These are phyloP conservation scores for Metaphire vulgaris DNA, from an alignment of 1,140 invertebrate species.

Conservation along the genomic window DNA sequence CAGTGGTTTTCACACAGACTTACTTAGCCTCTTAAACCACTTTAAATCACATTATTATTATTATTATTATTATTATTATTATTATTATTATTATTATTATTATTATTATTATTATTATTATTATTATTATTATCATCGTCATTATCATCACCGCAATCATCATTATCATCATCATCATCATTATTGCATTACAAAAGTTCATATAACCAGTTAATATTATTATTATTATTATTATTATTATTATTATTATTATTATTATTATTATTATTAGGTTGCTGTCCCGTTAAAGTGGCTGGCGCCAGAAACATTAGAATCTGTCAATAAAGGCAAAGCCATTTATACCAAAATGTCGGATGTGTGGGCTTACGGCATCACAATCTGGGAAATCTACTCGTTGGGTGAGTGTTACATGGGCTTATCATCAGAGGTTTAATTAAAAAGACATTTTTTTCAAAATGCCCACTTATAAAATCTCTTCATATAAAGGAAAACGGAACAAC, in stretches of 20 bases:
- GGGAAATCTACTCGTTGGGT: constrained; percentile 46
- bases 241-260: neutral
- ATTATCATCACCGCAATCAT: no score
- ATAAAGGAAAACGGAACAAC: no score
- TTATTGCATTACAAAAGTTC: no score
- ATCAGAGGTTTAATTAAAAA: no score
- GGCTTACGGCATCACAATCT: constrained; percentile 48
- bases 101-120: neutral
- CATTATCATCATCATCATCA: neutral
- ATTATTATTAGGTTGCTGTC: constrained; percentile 34
- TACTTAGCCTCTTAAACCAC: no score
- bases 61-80: neutral
- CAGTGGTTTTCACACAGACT: no score
- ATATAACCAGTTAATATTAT: no score
- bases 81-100: neutral
- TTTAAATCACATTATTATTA: constrained; percentile 4
- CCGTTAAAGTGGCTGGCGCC: constrained; percentile 51
- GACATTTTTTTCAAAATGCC: no score
- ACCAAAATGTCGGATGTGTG: constrained; percentile 46
- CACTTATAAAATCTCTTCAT: no score
- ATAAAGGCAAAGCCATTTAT: constrained; percentile 40
- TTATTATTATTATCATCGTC: neutral
- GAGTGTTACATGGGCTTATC: constrained; percentile 14
- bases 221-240: no score
- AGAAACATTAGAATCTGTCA: constrained; percentile 40